Percentiles rank a stretch among this genome's conserved stretches.
Conservation (phyloP, 2,888 invertebrate species). For the Oeneis ivallda region DNA sequence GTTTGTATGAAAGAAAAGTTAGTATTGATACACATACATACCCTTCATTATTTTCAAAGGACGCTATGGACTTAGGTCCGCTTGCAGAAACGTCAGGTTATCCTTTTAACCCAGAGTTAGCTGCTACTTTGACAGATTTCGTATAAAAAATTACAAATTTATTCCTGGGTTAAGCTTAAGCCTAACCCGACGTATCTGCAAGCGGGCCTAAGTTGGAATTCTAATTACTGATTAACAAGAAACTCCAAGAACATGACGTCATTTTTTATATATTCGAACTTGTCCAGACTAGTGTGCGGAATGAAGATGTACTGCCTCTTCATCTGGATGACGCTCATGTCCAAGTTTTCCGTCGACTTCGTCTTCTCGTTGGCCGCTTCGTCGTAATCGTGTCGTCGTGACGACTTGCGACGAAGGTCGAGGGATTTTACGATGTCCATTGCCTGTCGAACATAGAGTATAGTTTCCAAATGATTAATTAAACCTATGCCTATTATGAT, state of each 20-base stretch:
- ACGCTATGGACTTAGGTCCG: too few species aligned
- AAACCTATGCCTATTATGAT: too few species aligned
- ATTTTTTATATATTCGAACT: slow-evolving; percentile 82
- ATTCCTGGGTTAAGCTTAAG: too few species aligned
- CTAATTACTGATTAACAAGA: slow-evolving; percentile 57
- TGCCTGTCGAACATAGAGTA: slow-evolving; percentile 57
- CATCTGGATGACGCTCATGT: slow-evolving; percentile 62
- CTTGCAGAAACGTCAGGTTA: too few species aligned
- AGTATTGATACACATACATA: too few species aligned
- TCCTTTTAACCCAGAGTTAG: too few species aligned
- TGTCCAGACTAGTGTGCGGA: slow-evolving; percentile 83
- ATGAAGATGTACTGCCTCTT: slow-evolving; percentile 84
- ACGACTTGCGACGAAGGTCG: slow-evolving; percentile 69
- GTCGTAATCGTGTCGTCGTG: slow-evolving; percentile 67
- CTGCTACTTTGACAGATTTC: too few species aligned
- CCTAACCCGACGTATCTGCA: too few species aligned
- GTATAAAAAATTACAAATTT: too few species aligned
- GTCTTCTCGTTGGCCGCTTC: slow-evolving; percentile 53
- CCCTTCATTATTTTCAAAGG: too few species aligned
- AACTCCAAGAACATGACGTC: slow-evolving; percentile 84
- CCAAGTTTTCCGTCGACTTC: slow-evolving; percentile 59
- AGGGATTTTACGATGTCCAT: slow-evolving; percentile 85
- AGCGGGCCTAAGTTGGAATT: neutral
- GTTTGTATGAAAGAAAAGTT: too few species aligned
- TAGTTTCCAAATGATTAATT: neutral